Evolutionary conservation across 2,113 vertebrate genomes (phyloP).

Genomic region (Eulemur macaco): DNA sequence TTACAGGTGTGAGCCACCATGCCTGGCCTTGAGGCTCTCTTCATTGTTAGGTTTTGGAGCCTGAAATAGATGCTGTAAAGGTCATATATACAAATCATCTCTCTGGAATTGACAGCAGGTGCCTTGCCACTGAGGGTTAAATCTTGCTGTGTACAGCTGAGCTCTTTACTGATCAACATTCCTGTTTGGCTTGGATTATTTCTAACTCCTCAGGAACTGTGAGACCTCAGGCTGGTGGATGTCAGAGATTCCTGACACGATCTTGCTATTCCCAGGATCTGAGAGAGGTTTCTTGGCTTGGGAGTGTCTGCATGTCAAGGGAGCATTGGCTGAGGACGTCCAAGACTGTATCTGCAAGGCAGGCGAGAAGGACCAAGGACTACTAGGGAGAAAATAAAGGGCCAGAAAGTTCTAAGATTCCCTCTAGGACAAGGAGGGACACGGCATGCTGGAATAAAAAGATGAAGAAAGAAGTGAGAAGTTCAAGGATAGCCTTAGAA

Average conservation of each 20-base stretch:
- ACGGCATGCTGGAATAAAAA: background rate
- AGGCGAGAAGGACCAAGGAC: background rate
- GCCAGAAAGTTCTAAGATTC: background rate
- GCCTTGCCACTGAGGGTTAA: background rate
- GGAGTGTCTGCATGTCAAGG: background rate
- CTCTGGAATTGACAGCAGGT: background rate
- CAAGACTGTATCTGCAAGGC: background rate
- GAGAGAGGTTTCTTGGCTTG: background rate
- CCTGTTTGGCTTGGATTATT: conserved; percentile 17
- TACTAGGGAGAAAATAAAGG: background rate
- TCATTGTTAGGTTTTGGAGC: background rate
- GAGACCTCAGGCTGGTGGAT: conserved; percentile 5
- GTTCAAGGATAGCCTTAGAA: conserved; percentile 47
- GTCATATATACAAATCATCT: background rate
- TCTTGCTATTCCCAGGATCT: background rate
- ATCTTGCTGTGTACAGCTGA: background rate
- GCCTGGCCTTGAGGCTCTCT: background rate
- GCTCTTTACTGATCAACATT: background rate
- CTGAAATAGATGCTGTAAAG: background rate
- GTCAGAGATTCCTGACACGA: background rate
- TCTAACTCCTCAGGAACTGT: conserved; percentile 4
- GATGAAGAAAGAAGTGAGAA: conserved; percentile 3
- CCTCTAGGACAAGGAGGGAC: conserved; percentile 13
- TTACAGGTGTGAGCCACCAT: too few relatives aligned
- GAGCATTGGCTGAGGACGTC: background rate